These are phyloP conservation scores for Brachionus asplanchnoidis DNA, from an alignment of 1,140 invertebrate species.

Conservation along the genomic window DNA sequence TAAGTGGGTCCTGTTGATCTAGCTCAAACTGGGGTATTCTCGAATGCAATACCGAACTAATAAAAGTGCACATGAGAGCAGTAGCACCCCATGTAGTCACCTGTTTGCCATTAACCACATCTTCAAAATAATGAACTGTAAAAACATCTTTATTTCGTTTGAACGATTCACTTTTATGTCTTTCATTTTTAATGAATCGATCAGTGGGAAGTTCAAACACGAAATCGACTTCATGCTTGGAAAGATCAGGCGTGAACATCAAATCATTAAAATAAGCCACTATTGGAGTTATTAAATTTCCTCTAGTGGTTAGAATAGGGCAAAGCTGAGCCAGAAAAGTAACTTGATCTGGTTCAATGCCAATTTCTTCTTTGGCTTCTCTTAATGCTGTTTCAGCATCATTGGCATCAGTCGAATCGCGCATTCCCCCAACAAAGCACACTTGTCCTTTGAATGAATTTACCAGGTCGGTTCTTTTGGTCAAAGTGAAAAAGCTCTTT, in stretches of 20 bases:
- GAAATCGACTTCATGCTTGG: conserved; percentile 43
- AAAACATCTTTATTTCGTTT: neutral
- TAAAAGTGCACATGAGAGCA: conserved; percentile 36
- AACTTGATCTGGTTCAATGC: conserved; percentile 38
- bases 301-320: conserved; percentile 37
- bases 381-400: conserved; percentile 43
- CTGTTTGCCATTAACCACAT: conserved; percentile 4
- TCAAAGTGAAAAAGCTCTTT: conserved; percentile 40
- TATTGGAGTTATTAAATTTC: conserved; percentile 43
- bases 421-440: conserved; percentile 44
- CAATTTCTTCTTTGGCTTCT: conserved; percentile 45
- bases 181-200: conserved; percentile 41
- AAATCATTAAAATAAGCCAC: conserved; percentile 42
- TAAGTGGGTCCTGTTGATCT: neutral
- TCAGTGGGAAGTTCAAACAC: conserved; percentile 43
- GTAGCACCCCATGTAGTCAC: conserved; percentile 43
- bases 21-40: conserved; percentile 20
- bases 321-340: conserved; percentile 40
- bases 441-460: conserved; percentile 40
- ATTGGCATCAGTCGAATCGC: conserved; percentile 41
- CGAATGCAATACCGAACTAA: conserved; percentile 10
- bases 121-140: conserved; percentile 33
- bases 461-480: conserved; percentile 42
- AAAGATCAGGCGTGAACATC: conserved; percentile 41
- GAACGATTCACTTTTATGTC: neutral